Conservation (phyloP, 2,888 invertebrate species). For the Itoplectis maculator region DNA sequence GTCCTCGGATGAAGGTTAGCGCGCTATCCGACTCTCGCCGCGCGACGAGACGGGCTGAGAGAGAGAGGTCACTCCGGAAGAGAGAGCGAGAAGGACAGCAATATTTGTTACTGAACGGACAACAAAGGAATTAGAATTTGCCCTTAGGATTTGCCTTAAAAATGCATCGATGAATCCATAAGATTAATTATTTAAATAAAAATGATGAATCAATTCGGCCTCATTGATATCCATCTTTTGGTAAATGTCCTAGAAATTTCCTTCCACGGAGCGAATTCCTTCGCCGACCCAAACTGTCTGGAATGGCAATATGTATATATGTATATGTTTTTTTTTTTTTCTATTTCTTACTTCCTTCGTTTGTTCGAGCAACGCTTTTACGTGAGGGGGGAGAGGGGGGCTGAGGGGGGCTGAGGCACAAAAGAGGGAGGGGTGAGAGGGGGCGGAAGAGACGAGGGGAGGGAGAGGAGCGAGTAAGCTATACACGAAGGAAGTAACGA, state of each 20-base stretch:
- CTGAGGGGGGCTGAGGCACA: conserved; percentile 3
- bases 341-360: background rate
- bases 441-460: background rate
- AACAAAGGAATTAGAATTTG: no score
- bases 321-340: conserved; percentile 8
- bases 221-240: no score
- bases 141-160: no score
- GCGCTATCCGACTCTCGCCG: conserved; percentile 72
- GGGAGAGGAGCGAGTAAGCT: background rate
- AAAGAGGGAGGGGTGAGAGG: conserved; percentile 10
- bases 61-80: conserved; percentile 12
- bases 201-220: no score
- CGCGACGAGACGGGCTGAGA: conserved; percentile 38
- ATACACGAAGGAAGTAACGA: conserved; percentile 55
- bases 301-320: background rate
- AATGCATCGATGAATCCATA: no score
- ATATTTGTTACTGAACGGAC: no score
- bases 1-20: conserved; percentile 83
- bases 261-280: no score
- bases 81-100: conserved; percentile 10
- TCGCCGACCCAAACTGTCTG: no score
- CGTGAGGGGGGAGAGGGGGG: conserved; percentile 35
- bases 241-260: no score
- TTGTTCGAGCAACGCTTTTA: conserved; percentile 34
- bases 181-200: no score